Conservation (phyloP, 1,140 invertebrate species). For the Eriocheir sinensis region DNA sequence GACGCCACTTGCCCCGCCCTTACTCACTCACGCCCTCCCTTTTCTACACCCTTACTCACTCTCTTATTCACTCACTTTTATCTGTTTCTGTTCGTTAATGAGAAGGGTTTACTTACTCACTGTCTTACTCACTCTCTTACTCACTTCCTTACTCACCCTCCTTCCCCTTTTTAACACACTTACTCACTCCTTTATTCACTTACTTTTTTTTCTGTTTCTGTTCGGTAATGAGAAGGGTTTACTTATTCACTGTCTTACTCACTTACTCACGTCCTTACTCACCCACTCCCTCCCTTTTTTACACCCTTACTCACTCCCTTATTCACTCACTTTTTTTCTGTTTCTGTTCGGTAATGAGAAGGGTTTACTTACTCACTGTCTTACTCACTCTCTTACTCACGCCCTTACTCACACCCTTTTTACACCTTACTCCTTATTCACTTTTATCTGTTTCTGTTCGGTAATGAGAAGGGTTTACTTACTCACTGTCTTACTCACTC, state of each 20-base stretch:
- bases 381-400: not conserved
- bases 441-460: no score
- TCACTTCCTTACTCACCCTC: not conserved
- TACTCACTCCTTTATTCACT: not conserved
- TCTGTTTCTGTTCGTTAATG: no score
- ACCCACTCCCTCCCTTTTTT: not conserved
- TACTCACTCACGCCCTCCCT: not conserved
- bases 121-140: not conserved
- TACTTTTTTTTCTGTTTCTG: not conserved
- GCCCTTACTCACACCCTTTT: not conserved
- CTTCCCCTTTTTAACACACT: not conserved
- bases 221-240: no score
- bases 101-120: not conserved
- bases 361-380: not conserved
- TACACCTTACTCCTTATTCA: no score
- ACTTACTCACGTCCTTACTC: no score
- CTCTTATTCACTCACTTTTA: not conserved
- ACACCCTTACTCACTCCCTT: not conserved
- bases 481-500: no score
- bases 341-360: no score
- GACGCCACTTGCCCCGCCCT: conserved; percentile 2
- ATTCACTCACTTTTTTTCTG: no score
- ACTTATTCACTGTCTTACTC: no score
- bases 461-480: no score
- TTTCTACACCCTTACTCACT: not conserved